Conservation (phyloP, 2,888 invertebrate genomes). For the Tribolium freemani region DNA sequence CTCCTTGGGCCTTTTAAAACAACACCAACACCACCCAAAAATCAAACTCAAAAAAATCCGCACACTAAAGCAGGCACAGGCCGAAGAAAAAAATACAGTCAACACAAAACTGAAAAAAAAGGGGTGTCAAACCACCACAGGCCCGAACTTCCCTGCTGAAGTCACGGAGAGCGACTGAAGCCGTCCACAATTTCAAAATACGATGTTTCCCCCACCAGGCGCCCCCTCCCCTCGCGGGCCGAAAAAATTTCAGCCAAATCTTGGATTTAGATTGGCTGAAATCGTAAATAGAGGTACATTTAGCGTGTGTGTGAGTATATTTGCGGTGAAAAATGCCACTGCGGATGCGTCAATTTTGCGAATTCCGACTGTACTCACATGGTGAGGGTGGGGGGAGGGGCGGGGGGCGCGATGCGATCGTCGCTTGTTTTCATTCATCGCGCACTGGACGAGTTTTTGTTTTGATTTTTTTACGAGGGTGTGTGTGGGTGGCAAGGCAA, state of each 20-base stretch:
- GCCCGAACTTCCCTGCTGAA: constrained; percentile 44
- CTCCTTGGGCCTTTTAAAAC: not conserved
- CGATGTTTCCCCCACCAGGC: constrained; percentile 43
- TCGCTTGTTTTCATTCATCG: constrained; percentile 29
- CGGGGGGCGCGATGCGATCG: not conserved
- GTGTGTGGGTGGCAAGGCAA: not conserved
- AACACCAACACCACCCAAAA: not conserved
- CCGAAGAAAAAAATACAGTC: not conserved
- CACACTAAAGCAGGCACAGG: not conserved
- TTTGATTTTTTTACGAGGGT: not conserved
- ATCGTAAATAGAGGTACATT: constrained; percentile 37
- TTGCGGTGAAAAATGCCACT: constrained; percentile 22
- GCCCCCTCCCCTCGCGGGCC: constrained; percentile 20
- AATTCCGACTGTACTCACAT: constrained; percentile 26
- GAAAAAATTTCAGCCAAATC: constrained; percentile 56
- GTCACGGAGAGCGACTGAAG: constrained; percentile 51
- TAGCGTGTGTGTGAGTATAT: not conserved
- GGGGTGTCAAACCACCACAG: constrained; percentile 18
- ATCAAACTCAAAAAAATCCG: not conserved
- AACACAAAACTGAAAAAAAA: constrained; percentile 32
- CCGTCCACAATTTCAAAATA: constrained; percentile 40
- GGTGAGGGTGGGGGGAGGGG: not conserved
- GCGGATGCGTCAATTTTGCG: constrained; percentile 34
- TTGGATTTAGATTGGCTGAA: constrained; percentile 56
- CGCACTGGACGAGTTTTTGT: constrained; percentile 5